These are phyloP conservation scores for Amitus sp. DNA, from an alignment of 2,888 invertebrate species.

Conservation along the genomic window DNA sequence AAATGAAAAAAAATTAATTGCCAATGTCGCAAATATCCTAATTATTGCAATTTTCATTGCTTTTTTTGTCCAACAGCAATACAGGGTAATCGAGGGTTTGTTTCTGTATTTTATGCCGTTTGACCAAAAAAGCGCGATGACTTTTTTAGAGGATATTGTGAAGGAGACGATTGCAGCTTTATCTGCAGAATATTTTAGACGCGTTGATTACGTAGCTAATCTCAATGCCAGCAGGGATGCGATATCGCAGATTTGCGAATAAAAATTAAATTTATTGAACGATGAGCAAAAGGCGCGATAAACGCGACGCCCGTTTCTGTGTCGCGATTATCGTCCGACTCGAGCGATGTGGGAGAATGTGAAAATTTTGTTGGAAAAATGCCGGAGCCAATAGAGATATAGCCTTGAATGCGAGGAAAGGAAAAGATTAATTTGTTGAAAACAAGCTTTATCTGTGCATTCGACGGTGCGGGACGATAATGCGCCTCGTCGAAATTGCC, in stretches of 20 bases:
- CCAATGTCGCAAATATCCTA: too few species aligned
- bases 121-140: too few species aligned
- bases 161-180: too few species aligned
- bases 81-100: too few species aligned
- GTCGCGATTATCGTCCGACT: conserved; percentile 1
- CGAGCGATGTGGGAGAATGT: conserved; percentile 4
- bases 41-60: too few species aligned
- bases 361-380: conserved; percentile 17
- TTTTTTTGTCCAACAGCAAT: too few species aligned
- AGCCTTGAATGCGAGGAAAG: conserved; percentile 13
- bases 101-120: too few species aligned
- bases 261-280: conserved; percentile 32
- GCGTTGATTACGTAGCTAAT: conserved; percentile 34
- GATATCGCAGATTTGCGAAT: conserved; percentile 14
- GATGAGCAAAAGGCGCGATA: conserved; percentile 16
- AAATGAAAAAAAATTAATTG: too few species aligned
- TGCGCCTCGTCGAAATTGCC: conserved; percentile 15
- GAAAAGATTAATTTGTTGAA: conserved; percentile 24
- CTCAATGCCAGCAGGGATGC: conserved; percentile 32
- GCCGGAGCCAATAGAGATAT: conserved; percentile 13
- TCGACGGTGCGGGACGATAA: conserved; percentile 10
- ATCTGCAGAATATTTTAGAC: conserved; percentile 36
- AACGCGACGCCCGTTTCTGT: conserved; percentile 6
- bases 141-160: too few species aligned
- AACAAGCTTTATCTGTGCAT: conserved; percentile 20